Evolutionary conservation across 2,888 invertebrate species (phyloP).

Genomic region (Noctua comes): DNA sequence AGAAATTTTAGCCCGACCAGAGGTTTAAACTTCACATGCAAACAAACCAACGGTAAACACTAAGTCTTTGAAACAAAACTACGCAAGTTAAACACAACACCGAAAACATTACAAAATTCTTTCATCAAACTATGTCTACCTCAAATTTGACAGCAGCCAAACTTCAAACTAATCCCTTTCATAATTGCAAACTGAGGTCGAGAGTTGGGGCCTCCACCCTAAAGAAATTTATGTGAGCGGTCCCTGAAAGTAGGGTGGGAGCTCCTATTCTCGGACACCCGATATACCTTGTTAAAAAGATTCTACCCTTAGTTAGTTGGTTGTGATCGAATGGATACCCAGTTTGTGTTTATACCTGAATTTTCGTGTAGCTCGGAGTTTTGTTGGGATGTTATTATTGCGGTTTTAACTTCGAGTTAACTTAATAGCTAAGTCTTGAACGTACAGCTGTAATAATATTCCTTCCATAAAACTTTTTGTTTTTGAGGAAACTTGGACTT

Average conservation of each 20-base stretch:
- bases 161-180: constrained; percentile 33
- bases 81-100: constrained; percentile 2
- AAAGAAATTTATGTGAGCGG: constrained; percentile 48
- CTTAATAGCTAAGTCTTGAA: neutral
- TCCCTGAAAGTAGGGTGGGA: constrained; percentile 32
- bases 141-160: constrained; percentile 22
- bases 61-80: constrained; percentile 19
- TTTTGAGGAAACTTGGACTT: neutral
- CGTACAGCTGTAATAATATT: neutral
- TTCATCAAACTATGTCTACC: constrained; percentile 29
- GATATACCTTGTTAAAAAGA: constrained; percentile 55
- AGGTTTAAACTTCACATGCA: neutral
- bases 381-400: neutral
- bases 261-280: constrained; percentile 44
- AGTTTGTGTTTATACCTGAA: constrained; percentile 20
- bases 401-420: neutral
- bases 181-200: constrained; percentile 48
- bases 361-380: neutral
- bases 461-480: neutral
- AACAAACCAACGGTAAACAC: neutral
- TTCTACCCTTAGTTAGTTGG: constrained; percentile 36
- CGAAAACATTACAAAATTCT: constrained; percentile 29
- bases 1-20: too few relatives aligned
- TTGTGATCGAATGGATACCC: constrained; percentile 22
- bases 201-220: constrained; percentile 21